These are phyloP conservation scores for Trichopoda pennipes DNA, from an alignment of 2,888 invertebrate species.

Conservation along the genomic window DNA sequence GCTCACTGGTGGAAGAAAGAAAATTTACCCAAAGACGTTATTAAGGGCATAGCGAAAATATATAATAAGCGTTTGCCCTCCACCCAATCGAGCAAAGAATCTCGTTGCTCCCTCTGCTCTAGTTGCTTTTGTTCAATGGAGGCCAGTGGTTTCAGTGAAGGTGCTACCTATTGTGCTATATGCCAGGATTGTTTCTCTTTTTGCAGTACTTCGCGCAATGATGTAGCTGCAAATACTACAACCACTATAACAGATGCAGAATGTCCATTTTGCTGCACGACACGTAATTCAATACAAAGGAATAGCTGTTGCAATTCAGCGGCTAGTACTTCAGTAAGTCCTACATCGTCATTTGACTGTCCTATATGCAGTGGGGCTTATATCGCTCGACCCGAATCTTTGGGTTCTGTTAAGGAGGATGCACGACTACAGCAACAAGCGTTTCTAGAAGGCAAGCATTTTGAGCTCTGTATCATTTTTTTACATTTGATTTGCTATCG, in stretches of 20 bases:
- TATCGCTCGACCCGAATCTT: slow-evolving; percentile 65
- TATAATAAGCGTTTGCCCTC: slow-evolving; percentile 82
- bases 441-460: slow-evolving; percentile 77
- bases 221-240: slow-evolving; percentile 73
- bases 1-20: slow-evolving; percentile 97
- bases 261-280: slow-evolving; percentile 75
- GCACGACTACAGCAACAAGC: slow-evolving; percentile 40
- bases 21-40: slow-evolving; percentile 87
- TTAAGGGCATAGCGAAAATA: slow-evolving; percentile 81
- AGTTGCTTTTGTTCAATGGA: slow-evolving; percentile 75
- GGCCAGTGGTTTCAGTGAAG: slow-evolving; percentile 77
- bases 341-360: slow-evolving; percentile 73
- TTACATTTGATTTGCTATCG: too few relatives aligned
- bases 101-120: slow-evolving; percentile 74
- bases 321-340: slow-evolving; percentile 48
- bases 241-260: slow-evolving; percentile 73
- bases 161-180: slow-evolving; percentile 76
- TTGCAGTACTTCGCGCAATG: slow-evolving; percentile 66
- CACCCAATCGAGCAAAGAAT: slow-evolving; percentile 82
- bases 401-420: slow-evolving; percentile 62
- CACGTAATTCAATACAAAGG: slow-evolving; percentile 33
- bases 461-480: slow-evolving; percentile 69
- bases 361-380: slow-evolving; percentile 73
- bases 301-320: slow-evolving; percentile 26
- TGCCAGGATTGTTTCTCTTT: slow-evolving; percentile 76